A percentile compares a stretch with the other conserved stretches of the same genome.
phyloP scores from a whole-genome alignment of 53 echinoderm and acorn worm genomes.

The Holothuria leucospilota region DNA sequence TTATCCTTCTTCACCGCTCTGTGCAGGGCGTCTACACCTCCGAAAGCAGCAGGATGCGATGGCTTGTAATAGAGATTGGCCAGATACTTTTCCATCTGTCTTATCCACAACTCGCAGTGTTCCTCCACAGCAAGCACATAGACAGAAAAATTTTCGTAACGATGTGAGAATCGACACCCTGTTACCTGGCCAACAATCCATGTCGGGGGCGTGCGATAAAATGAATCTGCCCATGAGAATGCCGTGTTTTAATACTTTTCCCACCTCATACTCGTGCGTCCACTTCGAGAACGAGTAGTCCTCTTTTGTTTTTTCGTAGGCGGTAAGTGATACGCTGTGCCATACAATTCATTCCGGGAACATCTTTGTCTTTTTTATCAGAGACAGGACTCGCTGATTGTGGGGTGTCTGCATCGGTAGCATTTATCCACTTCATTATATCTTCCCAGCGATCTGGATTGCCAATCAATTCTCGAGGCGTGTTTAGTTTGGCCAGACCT shows the following conservation, averaged over 20 bases:
- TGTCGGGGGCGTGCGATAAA: no score
- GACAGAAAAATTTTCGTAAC: constrained; percentile 12
- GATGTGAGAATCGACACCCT: no score
- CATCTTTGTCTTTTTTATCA: not conserved
- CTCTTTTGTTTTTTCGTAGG: not conserved
- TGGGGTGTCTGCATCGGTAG: not conserved
- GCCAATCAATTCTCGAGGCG: constrained; percentile 59
- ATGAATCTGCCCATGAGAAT: no score
- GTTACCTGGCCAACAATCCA: no score
- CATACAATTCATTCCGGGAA: not conserved
- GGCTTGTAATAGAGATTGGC: constrained; percentile 70
- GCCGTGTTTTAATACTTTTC: no score
- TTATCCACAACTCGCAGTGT: constrained; percentile 19
- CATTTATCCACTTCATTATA: not conserved
- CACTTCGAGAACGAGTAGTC: no score
- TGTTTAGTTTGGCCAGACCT: constrained; percentile 38
- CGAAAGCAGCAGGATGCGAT: constrained; percentile 61
- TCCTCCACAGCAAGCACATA: constrained; percentile 64
- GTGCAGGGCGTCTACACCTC: constrained; percentile 55
- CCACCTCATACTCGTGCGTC: no score
- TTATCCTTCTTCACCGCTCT: constrained; percentile 16
- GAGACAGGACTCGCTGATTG: not conserved
- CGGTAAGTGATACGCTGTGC: constrained; percentile 21
- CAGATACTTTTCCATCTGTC: constrained; percentile 55
- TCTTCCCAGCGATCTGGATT: constrained; percentile 53